Evolutionary conservation across 2,113 vertebrate species (phyloP).

Genomic region (Synodontis membranacea): DNA sequence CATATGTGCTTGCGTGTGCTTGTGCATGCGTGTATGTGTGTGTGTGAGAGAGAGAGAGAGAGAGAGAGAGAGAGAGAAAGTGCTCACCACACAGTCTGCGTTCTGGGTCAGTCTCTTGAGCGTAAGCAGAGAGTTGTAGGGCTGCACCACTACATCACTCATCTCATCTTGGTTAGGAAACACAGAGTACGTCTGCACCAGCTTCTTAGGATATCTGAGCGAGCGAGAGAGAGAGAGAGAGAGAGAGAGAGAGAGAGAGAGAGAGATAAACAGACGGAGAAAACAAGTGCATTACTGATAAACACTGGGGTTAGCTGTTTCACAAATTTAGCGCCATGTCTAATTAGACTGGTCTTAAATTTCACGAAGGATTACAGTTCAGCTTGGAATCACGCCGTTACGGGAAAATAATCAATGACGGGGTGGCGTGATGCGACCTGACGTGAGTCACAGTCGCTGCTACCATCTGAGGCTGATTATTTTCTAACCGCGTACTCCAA

Average conservation of each 20-base stretch:
- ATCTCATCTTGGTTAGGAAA: slow-evolving; percentile 99
- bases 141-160: slow-evolving; percentile 98
- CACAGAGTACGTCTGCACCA: slow-evolving; percentile 97
- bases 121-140: slow-evolving; percentile 94
- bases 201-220: slow-evolving; percentile 93
- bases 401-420: neutral
- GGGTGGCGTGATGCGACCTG: neutral
- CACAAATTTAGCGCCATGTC: neutral
- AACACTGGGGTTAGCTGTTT: neutral
- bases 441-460: neutral
- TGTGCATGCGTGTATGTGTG: neutral
- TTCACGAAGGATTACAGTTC: neutral
- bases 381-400: neutral
- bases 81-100: slow-evolving; percentile 93
- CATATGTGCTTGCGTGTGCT: neutral
- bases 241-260: neutral
- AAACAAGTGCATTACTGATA: neutral
- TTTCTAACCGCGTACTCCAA: neutral
- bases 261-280: neutral
- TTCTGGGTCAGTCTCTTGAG: slow-evolving; percentile 98
- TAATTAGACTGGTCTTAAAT: neutral
- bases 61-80: too few species aligned
- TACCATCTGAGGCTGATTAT: neutral
- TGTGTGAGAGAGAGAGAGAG: too few species aligned
- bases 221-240: slow-evolving; percentile 14